phyloP scores from a whole-genome alignment of 2,888 invertebrate species.

The Myathropa florea region DNA sequence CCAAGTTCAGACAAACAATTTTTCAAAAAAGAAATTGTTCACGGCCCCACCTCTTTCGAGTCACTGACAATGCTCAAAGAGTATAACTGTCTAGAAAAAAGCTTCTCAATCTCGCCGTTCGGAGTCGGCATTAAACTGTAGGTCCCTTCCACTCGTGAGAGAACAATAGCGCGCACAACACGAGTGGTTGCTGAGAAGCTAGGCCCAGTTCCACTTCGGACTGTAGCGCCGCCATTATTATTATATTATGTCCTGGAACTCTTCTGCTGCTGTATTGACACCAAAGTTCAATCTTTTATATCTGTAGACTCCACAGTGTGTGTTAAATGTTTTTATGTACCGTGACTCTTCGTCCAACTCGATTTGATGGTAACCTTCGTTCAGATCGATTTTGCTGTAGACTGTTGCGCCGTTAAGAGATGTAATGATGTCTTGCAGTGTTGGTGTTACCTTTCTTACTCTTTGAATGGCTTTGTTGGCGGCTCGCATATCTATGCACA shows the following conservation, averaged over 20 bases:
- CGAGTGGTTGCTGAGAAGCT: too few species aligned
- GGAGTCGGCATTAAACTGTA: too few species aligned
- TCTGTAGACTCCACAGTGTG: neutral
- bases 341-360: slow-evolving; percentile 7
- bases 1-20: too few species aligned
- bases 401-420: neutral
- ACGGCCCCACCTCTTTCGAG: too few species aligned
- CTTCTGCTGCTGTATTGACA: slow-evolving; percentile 22
- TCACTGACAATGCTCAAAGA: too few species aligned
- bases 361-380: neutral
- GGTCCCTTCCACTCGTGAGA: too few species aligned
- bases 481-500: slow-evolving; percentile 20
- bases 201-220: too few species aligned
- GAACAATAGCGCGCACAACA: too few species aligned
- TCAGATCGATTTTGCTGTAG: neutral
- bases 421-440: slow-evolving; percentile 13
- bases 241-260: neutral
- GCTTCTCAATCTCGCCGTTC: too few species aligned
- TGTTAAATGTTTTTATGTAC: neutral
- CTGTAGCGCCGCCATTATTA: too few species aligned
- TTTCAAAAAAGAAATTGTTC: too few species aligned
- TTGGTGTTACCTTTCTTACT: neutral
- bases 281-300: neutral
- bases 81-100: too few species aligned
- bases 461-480: slow-evolving; percentile 20